phyloP scores from a whole-genome alignment of 2,113 vertebrate species.

The Chaetura pelagica region DNA sequence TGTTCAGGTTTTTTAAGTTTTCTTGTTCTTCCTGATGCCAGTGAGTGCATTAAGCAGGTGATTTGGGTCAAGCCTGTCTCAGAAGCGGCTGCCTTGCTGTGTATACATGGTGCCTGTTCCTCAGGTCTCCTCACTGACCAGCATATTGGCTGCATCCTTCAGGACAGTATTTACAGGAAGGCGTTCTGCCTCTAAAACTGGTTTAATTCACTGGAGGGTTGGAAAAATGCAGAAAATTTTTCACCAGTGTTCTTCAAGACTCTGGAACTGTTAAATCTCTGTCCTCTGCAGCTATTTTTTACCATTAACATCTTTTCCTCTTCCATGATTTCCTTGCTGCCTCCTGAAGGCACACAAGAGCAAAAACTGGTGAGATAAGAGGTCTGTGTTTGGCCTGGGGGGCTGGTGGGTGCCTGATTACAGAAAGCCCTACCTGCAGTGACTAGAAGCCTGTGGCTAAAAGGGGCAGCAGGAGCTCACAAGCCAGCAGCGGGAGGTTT shows the following conservation, averaged over 20 bases:
- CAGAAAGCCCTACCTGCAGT: background rate
- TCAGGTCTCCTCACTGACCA: background rate
- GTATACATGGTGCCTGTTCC: accelerated
- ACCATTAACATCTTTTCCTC: background rate
- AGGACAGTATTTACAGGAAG: background rate
- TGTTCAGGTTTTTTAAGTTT: background rate
- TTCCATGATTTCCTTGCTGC: background rate
- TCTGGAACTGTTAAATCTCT: background rate
- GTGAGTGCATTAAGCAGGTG: background rate
- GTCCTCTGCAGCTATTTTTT: background rate
- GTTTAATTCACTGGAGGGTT: background rate
- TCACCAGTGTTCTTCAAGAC: background rate
- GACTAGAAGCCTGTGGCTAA: background rate
- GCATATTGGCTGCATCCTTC: accelerated
- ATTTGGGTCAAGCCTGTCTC: background rate
- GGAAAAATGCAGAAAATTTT: background rate
- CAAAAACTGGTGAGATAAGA: background rate
- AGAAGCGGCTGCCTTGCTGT: background rate
- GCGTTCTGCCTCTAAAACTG: background rate
- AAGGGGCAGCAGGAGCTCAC: background rate
- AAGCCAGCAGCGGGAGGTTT: background rate
- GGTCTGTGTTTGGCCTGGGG: background rate
- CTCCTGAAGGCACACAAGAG: background rate
- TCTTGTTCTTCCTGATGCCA: background rate
- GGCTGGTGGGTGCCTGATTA: background rate